These are phyloP conservation scores for Hippoglossus hippoglossus DNA, from an alignment of 2,797 vertebrate species.

Conservation along the genomic window DNA sequence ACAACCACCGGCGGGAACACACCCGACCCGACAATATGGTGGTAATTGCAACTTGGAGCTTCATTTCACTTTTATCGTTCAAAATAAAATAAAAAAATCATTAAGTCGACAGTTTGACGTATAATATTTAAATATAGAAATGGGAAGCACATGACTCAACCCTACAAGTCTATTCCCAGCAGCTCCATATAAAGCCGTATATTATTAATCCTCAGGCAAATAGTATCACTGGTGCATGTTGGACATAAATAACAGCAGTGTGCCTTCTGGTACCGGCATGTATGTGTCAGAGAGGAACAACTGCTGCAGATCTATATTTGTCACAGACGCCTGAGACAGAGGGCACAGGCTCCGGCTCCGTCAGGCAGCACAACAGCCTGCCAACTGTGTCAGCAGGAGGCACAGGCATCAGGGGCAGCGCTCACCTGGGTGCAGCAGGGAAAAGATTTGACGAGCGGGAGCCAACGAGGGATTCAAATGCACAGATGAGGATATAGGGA, in stretches of 20 bases:
- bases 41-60: background rate
- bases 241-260: slow-evolving; percentile 39
- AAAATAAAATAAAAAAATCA: background rate
- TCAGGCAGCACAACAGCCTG: slow-evolving; percentile 52
- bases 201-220: slow-evolving; percentile 28
- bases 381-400: slow-evolving; percentile 28
- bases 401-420: slow-evolving; percentile 36
- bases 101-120: slow-evolving; percentile 10
- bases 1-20: background rate
- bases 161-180: background rate
- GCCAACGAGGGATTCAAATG: slow-evolving; percentile 21
- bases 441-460: slow-evolving; percentile 37
- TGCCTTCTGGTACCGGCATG: slow-evolving; percentile 42
- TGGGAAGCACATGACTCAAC: background rate
- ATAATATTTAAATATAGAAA: background rate
- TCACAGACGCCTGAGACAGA: slow-evolving; percentile 53
- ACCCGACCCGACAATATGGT: background rate
- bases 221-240: slow-evolving; percentile 29
- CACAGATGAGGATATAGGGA: slow-evolving; percentile 3
- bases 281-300: slow-evolving; percentile 45
- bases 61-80: no score
- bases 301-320: slow-evolving; percentile 71
- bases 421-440: slow-evolving; percentile 49
- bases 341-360: slow-evolving; percentile 48
- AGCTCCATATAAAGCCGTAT: slow-evolving; percentile 9